Evolutionary conservation across 2,113 vertebrate genomes (phyloP), one percentile per base, ranked within the genome.

Genomic region (Chaetops frenatus): DNA sequence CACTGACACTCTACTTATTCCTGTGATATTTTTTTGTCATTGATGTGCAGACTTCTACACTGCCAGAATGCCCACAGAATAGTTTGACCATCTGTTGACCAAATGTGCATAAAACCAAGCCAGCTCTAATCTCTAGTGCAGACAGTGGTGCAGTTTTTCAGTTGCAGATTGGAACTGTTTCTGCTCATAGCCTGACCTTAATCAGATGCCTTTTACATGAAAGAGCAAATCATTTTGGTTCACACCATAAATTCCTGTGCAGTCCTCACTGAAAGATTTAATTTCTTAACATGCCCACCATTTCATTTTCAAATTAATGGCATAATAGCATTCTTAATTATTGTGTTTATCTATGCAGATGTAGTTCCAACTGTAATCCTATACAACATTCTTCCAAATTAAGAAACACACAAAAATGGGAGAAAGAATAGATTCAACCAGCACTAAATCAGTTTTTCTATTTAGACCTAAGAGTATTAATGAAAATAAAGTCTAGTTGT

Each of bases 1-100:
- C 95, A 92, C 80, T 97, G 97, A 98, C 86, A 97, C 97, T 97
- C 97, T 95, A 87, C 87, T 97, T 97, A 95, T 69, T 97, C 71
- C 73, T 94, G 95, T 45, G 92, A 95, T 40, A 50, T 0, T 5
- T 44, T 95, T 77, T 72, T 89, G 94, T 83, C 95, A 93, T 65
- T 96, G 86, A 97, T 86, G 94, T 83, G 74, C 71, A 94, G 92
- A 62, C 72, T 90, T 95, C 81, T 64, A 70, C 54, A 80, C 60
- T 85, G 84, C 72, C 84, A 97, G 88, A 82, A 90, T 90, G 77
- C 86, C 93, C 65, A 89, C 31, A 85, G 83, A 91, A 85, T 67
- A 96, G 72, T 65, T 91, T 83, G 64, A 95, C 94, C 95, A 97
- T 97, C 98, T 97, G 87, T 93, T 98, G 97, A 90, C 95, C 93